phyloP scores from a whole-genome alignment of 2,888 invertebrate species.

The Papilio protenor region DNA sequence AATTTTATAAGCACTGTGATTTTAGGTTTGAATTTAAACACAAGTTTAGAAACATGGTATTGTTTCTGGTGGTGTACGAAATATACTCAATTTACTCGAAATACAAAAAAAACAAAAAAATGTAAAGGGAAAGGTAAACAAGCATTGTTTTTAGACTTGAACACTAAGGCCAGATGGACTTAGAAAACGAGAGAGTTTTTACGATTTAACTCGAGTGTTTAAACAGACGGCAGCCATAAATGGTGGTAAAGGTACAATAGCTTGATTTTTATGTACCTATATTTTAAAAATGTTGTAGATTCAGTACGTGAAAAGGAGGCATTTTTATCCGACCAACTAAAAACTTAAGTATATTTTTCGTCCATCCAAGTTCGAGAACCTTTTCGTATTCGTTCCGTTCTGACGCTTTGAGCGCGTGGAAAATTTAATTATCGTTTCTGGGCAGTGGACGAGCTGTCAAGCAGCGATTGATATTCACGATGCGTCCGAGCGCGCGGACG shows the following conservation, averaged over 20 bases:
- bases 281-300: neutral
- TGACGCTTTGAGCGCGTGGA: constrained; percentile 68
- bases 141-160: neutral
- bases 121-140: neutral
- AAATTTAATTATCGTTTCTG: constrained; percentile 78
- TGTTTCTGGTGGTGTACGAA: neutral
- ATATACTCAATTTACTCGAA: too few relatives aligned
- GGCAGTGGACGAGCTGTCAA: constrained; percentile 60
- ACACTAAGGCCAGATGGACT: too few relatives aligned
- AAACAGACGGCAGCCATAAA: too few relatives aligned
- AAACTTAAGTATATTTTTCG: constrained; percentile 33
- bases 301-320: neutral
- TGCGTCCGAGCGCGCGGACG: constrained; percentile 70
- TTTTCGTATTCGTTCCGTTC: constrained; percentile 64
- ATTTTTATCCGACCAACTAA: neutral
- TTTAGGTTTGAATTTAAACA: too few relatives aligned
- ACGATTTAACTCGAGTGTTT: too few relatives aligned
- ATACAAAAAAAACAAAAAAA: too few relatives aligned
- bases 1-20: neutral
- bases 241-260: too few relatives aligned
- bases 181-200: too few relatives aligned
- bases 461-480: constrained; percentile 75
- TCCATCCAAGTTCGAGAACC: constrained; percentile 55
- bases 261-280: neutral
- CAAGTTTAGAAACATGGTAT: neutral